Base-by-base conservation (phyloP, 2,888 invertebrate species). In the Dicycla oo region DNA sequence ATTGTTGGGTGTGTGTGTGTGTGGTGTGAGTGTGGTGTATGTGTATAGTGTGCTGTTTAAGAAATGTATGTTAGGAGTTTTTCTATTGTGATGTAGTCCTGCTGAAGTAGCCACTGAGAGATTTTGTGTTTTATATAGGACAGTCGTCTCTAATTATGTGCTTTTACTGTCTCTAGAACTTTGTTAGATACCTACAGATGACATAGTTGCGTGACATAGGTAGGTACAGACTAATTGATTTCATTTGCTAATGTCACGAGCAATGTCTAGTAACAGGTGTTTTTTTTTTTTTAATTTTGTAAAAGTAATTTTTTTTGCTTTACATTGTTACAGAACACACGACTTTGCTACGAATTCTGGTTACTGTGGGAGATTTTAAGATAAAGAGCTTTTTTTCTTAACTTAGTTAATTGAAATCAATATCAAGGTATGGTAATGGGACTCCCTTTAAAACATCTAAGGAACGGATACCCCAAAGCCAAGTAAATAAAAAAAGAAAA, bases 401-500 rank as follows among this genome's bases (percentile, higher is more conserved):
- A 58, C 53, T 64, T 34, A 30, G 45, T 64, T 74, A 78, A 64
- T 66, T 72, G 49, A 63, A 73, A 66, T 38, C 30, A 56, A 75
- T 75, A 56, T 30, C 43, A 34, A 62, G 43, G 49, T 53, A 67
- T 53, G 56, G 30, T 53, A 68, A 75, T 53, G 18, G 34, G 47
- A 30, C 7, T 47, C 47, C 56, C n/a, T 58, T n/a, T 43, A 49
- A 70, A 69, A 67, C n/a, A 20, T 71, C 53, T 56, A 71, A 70
- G 58, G 30, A 73, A 62, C 10, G 38, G 53, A 73, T 75, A 58
- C 38, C 47, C 60, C 11, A 65, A 75, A 79, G 66, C 38, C 23
- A 26, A 77, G 56, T 40, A 72, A 71, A 70, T n/a, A n/a, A 78
- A 75, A 78, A 69, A 49, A 75, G 57, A 69, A 79, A 76, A 62